Percentiles rank a stretch among this genome's conserved stretches.
These are phyloP conservation scores for Dendroctonus valens DNA, from an alignment of 1,140 invertebrate genomes.

Conservation along the genomic window DNA sequence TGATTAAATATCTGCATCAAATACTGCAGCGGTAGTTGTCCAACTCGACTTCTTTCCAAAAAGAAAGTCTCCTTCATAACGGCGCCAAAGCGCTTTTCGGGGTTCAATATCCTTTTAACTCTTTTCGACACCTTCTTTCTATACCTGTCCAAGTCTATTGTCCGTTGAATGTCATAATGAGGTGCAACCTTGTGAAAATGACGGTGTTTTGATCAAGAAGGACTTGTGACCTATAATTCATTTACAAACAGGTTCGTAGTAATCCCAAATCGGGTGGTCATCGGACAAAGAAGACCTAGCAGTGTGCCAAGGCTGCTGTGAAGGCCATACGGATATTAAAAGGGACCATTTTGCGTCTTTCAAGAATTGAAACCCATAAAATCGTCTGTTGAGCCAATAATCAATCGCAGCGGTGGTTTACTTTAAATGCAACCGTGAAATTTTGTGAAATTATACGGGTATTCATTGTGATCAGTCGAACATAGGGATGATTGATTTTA, in stretches of 20 bases:
- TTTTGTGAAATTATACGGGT: no score
- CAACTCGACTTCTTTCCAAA: no score
- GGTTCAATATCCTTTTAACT: constrained; percentile 19
- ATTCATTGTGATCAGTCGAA: no score
- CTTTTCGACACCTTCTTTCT: constrained; percentile 24
- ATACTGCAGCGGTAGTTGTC: no score
- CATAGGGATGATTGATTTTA: no score
- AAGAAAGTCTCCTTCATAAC: not conserved
- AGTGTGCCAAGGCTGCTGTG: constrained; percentile 20
- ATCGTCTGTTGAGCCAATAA: not conserved
- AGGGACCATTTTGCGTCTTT: constrained; percentile 12
- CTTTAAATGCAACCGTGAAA: no score
- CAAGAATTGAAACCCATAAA: constrained; percentile 14
- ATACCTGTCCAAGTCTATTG: constrained; percentile 25
- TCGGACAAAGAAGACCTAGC: constrained; percentile 7
- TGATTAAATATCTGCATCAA: no score
- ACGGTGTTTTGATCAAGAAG: constrained; percentile 12
- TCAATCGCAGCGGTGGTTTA: no score
- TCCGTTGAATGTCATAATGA: constrained; percentile 26
- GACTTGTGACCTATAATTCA: constrained; percentile 28
- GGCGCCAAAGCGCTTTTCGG: no score
- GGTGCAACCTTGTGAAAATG: constrained; percentile 22
- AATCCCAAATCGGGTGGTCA: constrained; percentile 22
- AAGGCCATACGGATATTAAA: constrained; percentile 13
- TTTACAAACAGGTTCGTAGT: constrained; percentile 26